Conservation (phyloP, 2,888 invertebrate genomes). For the Coecobrya sp. region DNA sequence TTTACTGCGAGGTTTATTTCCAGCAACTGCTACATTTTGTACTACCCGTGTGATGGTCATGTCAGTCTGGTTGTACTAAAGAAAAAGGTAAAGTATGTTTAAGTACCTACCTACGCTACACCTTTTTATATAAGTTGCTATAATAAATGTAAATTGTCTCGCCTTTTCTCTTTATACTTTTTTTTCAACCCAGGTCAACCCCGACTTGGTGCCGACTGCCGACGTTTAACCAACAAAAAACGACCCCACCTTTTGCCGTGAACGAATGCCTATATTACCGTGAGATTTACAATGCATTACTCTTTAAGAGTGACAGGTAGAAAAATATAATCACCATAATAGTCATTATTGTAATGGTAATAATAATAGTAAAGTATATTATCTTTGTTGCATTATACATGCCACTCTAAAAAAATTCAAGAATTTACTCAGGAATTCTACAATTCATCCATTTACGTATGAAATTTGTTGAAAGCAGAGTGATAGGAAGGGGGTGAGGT, state of each 20-base stretch:
- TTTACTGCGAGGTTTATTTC: not conserved
- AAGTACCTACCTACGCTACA: constrained; percentile 14
- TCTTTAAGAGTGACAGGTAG: not conserved
- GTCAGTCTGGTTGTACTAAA: not conserved
- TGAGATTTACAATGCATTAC: not conserved
- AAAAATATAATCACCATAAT: not conserved
- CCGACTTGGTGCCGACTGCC: not conserved
- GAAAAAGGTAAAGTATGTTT: not conserved
- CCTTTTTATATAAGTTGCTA: not conserved
- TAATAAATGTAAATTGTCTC: constrained; percentile 45
- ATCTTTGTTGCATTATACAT: not conserved
- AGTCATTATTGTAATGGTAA: not conserved
- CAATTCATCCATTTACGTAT: too few species aligned
- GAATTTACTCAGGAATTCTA: not conserved
- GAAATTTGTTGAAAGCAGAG: too few species aligned
- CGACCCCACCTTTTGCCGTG: not conserved
- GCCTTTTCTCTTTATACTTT: not conserved
- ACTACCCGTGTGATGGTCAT: not conserved
- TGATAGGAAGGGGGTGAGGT: too few species aligned
- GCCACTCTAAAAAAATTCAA: not conserved
- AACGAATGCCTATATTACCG: not conserved
- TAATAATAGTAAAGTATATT: not conserved
- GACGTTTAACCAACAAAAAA: not conserved
- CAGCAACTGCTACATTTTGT: not conserved
- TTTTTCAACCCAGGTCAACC: not conserved